A percentile compares a stretch with the other conserved stretches of the same genome.
Conservation (phyloP, 2,113 vertebrate species). For the Muntiacus muntjak region DNA sequence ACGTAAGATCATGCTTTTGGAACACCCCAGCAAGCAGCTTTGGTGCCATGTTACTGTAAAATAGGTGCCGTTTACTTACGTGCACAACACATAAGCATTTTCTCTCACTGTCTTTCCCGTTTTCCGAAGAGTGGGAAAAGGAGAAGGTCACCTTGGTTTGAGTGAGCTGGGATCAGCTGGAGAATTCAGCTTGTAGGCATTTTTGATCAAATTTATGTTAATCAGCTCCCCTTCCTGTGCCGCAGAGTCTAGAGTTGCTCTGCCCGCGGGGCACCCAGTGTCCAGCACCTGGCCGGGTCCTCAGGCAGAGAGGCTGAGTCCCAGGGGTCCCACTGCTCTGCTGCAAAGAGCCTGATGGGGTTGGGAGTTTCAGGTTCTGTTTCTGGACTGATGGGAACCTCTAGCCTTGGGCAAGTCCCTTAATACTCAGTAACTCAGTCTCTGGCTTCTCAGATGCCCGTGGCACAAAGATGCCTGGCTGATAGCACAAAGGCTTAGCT, state of each 20-base stretch:
- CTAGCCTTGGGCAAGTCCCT: background rate
- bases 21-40: background rate
- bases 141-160: background rate
- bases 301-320: background rate
- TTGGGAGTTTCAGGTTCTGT: background rate
- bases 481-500: background rate
- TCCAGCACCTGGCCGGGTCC: background rate
- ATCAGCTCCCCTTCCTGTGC: fast-evolving
- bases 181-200: background rate
- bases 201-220: background rate
- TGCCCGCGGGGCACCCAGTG: fast-evolving
- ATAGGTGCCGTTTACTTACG: fast-evolving
- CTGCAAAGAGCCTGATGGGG: background rate
- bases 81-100: no score
- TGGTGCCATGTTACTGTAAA: background rate
- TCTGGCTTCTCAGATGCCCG: background rate
- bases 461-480: background rate
- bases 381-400: background rate
- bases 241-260: background rate
- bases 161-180: background rate
- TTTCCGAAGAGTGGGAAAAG: background rate
- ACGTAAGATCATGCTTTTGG: background rate
- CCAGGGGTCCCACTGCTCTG: background rate
- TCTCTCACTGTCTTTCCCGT: background rate
- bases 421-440: background rate